Evolutionary conservation across 2,888 invertebrate genomes (phyloP).

Genomic region (Pantelozetes paolii): DNA sequence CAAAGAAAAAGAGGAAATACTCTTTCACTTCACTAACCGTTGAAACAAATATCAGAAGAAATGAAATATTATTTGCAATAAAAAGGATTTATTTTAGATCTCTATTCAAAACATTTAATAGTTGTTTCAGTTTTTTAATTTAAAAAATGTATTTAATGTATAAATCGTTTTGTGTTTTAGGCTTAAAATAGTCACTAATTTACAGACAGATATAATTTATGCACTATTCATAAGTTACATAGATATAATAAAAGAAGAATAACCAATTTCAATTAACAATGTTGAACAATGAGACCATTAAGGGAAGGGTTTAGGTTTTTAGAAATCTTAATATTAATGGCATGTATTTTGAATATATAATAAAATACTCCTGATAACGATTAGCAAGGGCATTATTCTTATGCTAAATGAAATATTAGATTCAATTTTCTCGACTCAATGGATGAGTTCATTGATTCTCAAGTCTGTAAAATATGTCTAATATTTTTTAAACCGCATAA

Average conservation of each 20-base stretch:
- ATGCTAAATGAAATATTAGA: background rate
- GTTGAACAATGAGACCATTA: no score
- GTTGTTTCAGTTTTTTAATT: background rate
- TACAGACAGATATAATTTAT: no score
- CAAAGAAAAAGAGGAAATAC: background rate
- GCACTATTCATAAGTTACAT: no score
- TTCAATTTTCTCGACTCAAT: background rate
- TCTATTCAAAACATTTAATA: background rate
- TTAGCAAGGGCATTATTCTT: background rate
- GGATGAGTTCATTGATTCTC: background rate
- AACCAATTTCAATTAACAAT: no score
- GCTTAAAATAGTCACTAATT: no score
- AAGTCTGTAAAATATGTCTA: background rate
- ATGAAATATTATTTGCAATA: constrained; percentile 17
- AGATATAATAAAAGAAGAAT: no score
- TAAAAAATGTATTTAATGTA: background rate
- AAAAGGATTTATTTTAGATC: background rate
- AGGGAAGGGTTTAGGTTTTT: no score
- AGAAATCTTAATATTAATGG: no score
- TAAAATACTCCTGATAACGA: no score
- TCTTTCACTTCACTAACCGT: background rate
- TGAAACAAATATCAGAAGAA: background rate
- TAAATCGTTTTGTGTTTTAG: no score
- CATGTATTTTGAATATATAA: no score
- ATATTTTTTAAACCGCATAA: background rate